Evolutionary conservation across 2,797 vertebrate genomes (phyloP).

Genomic region (Alauda arvensis): DNA sequence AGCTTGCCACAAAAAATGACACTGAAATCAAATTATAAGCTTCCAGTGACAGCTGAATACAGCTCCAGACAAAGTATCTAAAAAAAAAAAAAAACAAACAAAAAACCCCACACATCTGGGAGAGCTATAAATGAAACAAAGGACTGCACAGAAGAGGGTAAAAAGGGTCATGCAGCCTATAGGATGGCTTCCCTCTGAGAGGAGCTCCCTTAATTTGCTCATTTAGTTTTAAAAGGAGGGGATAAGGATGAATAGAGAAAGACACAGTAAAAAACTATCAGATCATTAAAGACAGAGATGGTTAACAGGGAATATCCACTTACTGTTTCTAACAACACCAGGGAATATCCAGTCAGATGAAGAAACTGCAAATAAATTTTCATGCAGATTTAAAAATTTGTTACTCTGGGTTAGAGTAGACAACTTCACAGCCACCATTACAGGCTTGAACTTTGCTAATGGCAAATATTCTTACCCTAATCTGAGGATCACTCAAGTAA

Average conservation of each 20-base stretch:
- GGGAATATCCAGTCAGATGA: background rate
- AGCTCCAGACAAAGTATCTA: background rate
- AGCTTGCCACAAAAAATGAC: background rate
- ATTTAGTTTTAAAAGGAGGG: background rate
- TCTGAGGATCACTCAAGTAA: background rate
- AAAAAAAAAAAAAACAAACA: background rate
- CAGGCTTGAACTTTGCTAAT: background rate
- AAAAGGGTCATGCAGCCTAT: background rate
- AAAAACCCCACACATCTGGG: background rate
- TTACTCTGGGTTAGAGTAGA: background rate
- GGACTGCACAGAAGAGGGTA: background rate
- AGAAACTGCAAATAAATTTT: slow-evolving; percentile 15
- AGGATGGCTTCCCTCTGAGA: background rate
- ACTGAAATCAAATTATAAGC: slow-evolving; percentile 1
- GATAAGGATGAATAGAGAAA: background rate
- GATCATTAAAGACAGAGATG: background rate
- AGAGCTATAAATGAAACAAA: background rate
- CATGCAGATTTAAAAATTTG: background rate
- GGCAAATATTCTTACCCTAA: background rate
- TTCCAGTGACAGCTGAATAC: background rate
- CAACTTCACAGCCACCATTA: background rate
- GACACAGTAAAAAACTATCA: background rate
- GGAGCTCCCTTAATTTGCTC: background rate
- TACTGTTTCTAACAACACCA: background rate
- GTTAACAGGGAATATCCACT: background rate